Base-by-base conservation (phyloP, 2,888 invertebrate species). In the Diadegma fenestrale region DNA sequence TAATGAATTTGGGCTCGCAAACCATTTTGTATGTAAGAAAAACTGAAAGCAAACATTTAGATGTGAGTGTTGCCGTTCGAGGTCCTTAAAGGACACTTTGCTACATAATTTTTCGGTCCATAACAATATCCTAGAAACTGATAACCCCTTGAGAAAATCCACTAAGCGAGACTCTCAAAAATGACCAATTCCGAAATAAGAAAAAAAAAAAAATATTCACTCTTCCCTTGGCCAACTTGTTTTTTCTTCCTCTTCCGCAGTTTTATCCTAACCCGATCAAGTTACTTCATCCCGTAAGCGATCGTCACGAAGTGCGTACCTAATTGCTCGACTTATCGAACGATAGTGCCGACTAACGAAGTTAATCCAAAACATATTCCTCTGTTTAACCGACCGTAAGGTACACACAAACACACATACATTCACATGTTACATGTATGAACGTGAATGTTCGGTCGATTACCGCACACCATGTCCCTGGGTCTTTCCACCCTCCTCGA, bases 361-460 rank as follows among this genome's bases (percentile, higher is more conserved):
- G 90, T 91, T 89, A 93, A 93, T 93, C 91, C 90, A 92, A 93
- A 93, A 91, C 93, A 93, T 93, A 93, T 93, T 93, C 91, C 88
- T 80, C 84, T 89, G 88, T 91, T 92, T 90, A 93, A 93, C 93
- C 92, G 92, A 93, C 90, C 92, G 93, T 91, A 92, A 93, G 91
- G 91, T 92, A 73, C 12, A 41, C 51, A 41, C 19, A 22, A 1
- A 37, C 5, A 73, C 12, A 61, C 17, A 14, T 22, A 26, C 54
- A 58, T 14, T 12, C 68, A 43, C 43, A 43, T 54, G 26, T 54
- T 30, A 41, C n/a, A 26, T 33, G 41, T 19, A 71, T 45, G 91
- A 92, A 92, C 91, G 91, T 68, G 91, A 26, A 58, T 58, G 12
- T 58, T 58, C 58, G 58, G 58, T 91, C 92, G 92, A 92, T 93